Percentiles rank a stretch among this genome's conserved stretches.
Conservation (phyloP, 2,113 vertebrate genomes). For the Phainopepla nitens region DNA sequence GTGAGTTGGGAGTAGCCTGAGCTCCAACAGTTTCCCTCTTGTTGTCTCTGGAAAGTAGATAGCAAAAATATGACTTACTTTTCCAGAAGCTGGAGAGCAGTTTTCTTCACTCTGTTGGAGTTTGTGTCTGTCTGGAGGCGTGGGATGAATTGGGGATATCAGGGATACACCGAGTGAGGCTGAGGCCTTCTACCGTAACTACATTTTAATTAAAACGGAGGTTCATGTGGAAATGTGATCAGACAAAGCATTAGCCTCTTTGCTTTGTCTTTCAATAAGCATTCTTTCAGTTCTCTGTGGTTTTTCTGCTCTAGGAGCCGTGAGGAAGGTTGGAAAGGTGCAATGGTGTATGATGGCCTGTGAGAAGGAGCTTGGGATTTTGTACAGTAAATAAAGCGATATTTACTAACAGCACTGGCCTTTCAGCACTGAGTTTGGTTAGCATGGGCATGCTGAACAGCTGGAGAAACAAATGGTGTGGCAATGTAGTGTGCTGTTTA, state of each 20-base stretch:
- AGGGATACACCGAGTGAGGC: fast-evolving
- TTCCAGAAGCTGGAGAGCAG: background rate
- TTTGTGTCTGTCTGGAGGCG: background rate
- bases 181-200: background rate
- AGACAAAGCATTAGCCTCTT: background rate
- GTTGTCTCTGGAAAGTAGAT: background rate
- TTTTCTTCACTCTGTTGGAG: background rate
- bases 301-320: background rate
- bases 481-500: background rate
- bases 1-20: background rate
- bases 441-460: background rate
- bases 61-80: background rate
- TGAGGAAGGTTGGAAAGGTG: background rate
- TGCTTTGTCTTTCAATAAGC: background rate
- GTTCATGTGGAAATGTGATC: background rate
- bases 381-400: background rate
- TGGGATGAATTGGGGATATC: too few species aligned
- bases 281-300: background rate
- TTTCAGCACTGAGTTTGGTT: background rate
- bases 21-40: background rate
- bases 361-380: background rate
- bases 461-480: conserved; percentile 4
- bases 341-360: background rate
- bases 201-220: background rate
- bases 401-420: background rate